Evolutionary conservation across 1,140 invertebrate genomes (phyloP).

Genomic region (Drosophila saltans): DNA sequence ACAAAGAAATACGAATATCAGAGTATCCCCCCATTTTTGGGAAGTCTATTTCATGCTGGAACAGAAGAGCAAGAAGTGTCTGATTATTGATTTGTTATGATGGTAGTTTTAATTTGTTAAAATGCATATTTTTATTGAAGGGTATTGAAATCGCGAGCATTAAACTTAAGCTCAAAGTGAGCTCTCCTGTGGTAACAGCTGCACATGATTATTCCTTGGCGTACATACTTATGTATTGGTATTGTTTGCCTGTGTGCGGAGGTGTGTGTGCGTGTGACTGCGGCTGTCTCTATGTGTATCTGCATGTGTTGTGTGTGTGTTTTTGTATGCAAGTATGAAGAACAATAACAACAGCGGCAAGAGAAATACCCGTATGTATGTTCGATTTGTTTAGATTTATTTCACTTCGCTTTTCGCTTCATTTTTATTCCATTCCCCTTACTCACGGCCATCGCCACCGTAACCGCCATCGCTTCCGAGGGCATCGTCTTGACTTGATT

Average conservation of each 20-base stretch:
- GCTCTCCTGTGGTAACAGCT: slow-evolving; percentile 42
- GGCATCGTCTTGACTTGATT: slow-evolving; percentile 47
- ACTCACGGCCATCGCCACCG: background rate
- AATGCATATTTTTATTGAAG: background rate
- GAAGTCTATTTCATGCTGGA: no score
- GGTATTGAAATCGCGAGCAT: background rate
- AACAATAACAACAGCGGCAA: slow-evolving; percentile 17
- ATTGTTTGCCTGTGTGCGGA: slow-evolving; percentile 5
- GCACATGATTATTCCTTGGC: slow-evolving; percentile 50
- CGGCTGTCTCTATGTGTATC: background rate
- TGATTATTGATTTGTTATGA: no score
- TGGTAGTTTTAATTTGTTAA: no score
- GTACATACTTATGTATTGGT: slow-evolving; percentile 1
- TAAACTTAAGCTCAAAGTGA: background rate
- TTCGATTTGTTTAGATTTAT: slow-evolving; percentile 26
- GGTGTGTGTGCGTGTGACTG: background rate
- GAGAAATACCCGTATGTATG: slow-evolving; percentile 25
- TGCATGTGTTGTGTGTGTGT: background rate
- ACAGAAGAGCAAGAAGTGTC: no score
- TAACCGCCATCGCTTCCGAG: slow-evolving; percentile 12
- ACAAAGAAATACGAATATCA: no score
- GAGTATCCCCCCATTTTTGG: no score
- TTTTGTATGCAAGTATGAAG: slow-evolving; percentile 22
- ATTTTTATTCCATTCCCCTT: slow-evolving; percentile 24
- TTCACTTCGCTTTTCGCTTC: slow-evolving; percentile 4